A percentile compares a stretch with the other conserved stretches of the same genome.
These are phyloP conservation scores for Platichthys flesus DNA, from an alignment of 2,113 vertebrate species.

Conservation along the genomic window DNA sequence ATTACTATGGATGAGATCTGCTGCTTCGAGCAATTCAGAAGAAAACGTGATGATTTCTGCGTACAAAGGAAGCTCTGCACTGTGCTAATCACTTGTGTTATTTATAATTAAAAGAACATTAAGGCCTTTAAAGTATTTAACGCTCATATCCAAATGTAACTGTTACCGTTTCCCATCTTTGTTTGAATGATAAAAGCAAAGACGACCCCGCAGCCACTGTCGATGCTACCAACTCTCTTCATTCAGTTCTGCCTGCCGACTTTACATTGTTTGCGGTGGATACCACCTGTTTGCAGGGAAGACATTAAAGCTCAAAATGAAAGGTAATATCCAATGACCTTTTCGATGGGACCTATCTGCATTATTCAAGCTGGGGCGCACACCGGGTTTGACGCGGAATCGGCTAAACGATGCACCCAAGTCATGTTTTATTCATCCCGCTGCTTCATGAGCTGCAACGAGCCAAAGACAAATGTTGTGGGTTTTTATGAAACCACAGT, in stretches of 20 bases:
- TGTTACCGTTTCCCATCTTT: neutral
- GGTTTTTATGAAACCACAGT: slow-evolving; percentile 33
- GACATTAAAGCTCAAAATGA: slow-evolving; percentile 78
- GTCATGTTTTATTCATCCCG: slow-evolving; percentile 79
- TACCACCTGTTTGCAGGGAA: slow-evolving; percentile 70
- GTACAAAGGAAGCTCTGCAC: slow-evolving; percentile 12
- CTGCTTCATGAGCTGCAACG: slow-evolving; percentile 55
- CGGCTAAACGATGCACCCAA: slow-evolving; percentile 65
- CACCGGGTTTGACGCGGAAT: slow-evolving; percentile 69
- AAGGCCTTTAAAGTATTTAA: neutral
- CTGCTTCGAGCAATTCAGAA: slow-evolving; percentile 9
- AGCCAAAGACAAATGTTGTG: slow-evolving; percentile 62
- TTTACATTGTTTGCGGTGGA: slow-evolving; percentile 63
- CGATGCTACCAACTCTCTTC: slow-evolving; percentile 7
- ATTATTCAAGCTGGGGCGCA: slow-evolving; percentile 76
- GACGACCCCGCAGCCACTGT: neutral
- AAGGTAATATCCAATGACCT: slow-evolving; percentile 81
- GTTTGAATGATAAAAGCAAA: slow-evolving; percentile 11
- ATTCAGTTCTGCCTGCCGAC: slow-evolving; percentile 54
- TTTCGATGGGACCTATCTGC: slow-evolving; percentile 71
- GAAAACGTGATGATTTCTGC: slow-evolving; percentile 17
- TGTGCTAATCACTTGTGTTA: slow-evolving; percentile 2
- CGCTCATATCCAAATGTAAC: slow-evolving; percentile 4
- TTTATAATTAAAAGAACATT: slow-evolving; percentile 24
- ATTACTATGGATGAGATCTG: slow-evolving; percentile 21